Conservation (phyloP, 2,797 vertebrate species). For the Serranus cabrilla region DNA sequence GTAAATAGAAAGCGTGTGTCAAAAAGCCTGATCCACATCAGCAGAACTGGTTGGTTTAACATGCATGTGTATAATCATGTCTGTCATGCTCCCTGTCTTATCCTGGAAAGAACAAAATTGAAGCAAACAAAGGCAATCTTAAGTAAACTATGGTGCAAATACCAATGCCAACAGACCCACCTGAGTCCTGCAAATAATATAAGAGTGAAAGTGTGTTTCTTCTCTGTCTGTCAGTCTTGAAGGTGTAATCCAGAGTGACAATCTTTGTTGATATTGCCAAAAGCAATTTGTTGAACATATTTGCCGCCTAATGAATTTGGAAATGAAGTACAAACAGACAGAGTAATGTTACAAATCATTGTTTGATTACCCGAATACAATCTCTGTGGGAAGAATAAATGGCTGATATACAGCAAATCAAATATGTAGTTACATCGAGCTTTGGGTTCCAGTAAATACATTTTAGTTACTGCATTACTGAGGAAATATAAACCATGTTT, state of each 20-base stretch:
- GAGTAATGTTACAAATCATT: constrained; percentile 57
- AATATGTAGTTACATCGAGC: constrained; percentile 46
- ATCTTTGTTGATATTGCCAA: constrained; percentile 53
- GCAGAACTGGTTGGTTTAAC: not conserved
- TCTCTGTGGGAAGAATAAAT: constrained; percentile 50
- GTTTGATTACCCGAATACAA: constrained; percentile 56
- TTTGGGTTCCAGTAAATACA: constrained; percentile 28
- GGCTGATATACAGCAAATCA: constrained; percentile 32
- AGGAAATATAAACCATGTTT: constrained; percentile 48
- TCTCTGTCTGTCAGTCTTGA: constrained; percentile 18
- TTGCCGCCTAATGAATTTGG: constrained; percentile 65
- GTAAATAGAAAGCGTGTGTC: constrained; percentile 9
- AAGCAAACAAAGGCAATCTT: constrained; percentile 15
- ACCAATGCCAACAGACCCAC: constrained; percentile 3
- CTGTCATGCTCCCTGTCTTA: not conserved
- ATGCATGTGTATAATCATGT: not conserved
- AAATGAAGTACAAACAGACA: constrained; percentile 65
- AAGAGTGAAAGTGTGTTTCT: constrained; percentile 35
- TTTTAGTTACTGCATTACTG: constrained; percentile 40
- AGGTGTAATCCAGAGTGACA: constrained; percentile 43
- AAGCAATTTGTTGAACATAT: constrained; percentile 70
- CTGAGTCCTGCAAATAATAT: constrained; percentile 15
- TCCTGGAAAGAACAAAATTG: constrained; percentile 19
- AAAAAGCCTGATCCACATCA: not conserved
- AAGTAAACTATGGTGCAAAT: constrained; percentile 7